These are phyloP conservation scores for Avahi laniger DNA, from an alignment of 2,797 vertebrate genomes.

Conservation along the genomic window DNA sequence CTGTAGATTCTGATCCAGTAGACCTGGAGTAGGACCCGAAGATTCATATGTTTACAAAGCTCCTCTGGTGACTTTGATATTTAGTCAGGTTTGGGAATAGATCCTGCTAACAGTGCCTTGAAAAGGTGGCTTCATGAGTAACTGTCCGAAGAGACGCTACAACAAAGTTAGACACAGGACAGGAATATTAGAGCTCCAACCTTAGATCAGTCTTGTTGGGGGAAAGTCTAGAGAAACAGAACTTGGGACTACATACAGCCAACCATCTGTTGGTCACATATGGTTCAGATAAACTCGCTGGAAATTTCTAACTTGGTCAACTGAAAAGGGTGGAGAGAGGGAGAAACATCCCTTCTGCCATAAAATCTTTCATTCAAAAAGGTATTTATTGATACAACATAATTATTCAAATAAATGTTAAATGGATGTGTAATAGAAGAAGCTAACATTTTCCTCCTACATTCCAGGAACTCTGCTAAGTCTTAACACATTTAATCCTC, in stretches of 20 bases:
- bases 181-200: neutral
- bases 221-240: neutral
- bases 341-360: neutral
- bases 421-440: neutral
- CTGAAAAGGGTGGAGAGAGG: neutral
- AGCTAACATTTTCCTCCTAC: slow-evolving; percentile 9
- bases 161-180: neutral
- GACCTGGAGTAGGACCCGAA: neutral
- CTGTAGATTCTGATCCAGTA: neutral
- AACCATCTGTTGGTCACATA: neutral
- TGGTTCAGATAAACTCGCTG: neutral
- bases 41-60: neutral
- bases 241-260: neutral
- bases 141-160: neutral
- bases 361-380: neutral
- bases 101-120: neutral
- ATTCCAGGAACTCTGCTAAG: neutral
- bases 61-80: neutral
- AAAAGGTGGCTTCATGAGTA: neutral
- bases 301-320: slow-evolving; percentile 6
- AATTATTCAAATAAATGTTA: neutral
- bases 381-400: neutral
- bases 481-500: neutral
- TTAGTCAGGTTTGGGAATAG: neutral
- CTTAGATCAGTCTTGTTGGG: neutral